These are phyloP conservation scores for Pseudomyrmex gracilis DNA, from an alignment of 1,140 invertebrate species.

Conservation along the genomic window DNA sequence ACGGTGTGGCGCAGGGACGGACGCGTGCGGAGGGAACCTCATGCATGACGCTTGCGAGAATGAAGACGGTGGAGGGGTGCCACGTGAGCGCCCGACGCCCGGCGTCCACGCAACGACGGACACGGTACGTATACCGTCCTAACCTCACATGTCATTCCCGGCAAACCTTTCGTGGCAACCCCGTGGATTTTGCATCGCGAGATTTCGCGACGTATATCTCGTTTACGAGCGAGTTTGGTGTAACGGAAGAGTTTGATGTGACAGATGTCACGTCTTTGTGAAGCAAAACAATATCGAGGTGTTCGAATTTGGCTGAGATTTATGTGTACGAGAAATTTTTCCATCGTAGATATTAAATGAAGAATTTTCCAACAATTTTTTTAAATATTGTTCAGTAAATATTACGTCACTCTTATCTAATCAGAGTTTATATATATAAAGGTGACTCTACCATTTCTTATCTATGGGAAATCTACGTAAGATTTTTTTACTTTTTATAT, in stretches of 20 bases:
- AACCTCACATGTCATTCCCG: constrained; percentile 65
- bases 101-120: constrained; percentile 74
- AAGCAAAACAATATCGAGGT: not conserved
- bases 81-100: constrained; percentile 76
- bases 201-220: not conserved
- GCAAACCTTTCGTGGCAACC: constrained; percentile 19
- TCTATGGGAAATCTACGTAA: too few relatives aligned
- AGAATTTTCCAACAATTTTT: too few relatives aligned
- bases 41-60: constrained; percentile 50
- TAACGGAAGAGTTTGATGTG: constrained; percentile 14
- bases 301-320: constrained; percentile 32
- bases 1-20: constrained; percentile 24
- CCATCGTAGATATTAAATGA: too few relatives aligned
- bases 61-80: constrained; percentile 60
- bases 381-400: too few relatives aligned
- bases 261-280: too few relatives aligned
- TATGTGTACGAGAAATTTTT: too few relatives aligned
- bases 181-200: constrained; percentile 13
- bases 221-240: constrained; percentile 5
- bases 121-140: constrained; percentile 43
- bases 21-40: constrained; percentile 45
- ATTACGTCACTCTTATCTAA: too few relatives aligned
- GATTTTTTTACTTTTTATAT: too few relatives aligned
- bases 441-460: too few relatives aligned
- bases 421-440: too few relatives aligned